phyloP scores from a whole-genome alignment of 2,113 vertebrate genomes.

The Macaca mulatta region DNA sequence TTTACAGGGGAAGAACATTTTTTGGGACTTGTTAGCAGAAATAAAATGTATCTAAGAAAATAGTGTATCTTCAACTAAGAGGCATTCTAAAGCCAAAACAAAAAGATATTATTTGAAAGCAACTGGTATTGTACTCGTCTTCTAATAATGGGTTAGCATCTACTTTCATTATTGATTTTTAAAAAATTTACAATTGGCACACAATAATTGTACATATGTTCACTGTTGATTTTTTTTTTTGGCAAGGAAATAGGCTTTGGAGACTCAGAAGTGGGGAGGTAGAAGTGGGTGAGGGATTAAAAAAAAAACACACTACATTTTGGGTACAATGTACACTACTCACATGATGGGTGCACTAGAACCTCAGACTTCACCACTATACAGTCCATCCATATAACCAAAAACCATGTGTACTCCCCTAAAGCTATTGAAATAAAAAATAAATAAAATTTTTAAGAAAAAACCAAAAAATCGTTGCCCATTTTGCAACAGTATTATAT shows the following conservation, averaged over 20 bases:
- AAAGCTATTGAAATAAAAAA: too few species aligned
- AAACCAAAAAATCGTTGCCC: neutral
- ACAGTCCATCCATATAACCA: too few species aligned
- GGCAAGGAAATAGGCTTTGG: neutral
- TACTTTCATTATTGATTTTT: neutral
- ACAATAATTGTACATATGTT: neutral
- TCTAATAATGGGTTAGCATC: neutral
- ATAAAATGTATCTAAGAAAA: neutral
- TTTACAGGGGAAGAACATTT: neutral
- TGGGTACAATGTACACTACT: too few species aligned
- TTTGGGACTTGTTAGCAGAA: neutral
- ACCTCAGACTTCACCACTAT: too few species aligned
- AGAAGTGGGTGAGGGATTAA: too few species aligned
- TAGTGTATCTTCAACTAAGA: neutral
- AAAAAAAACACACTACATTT: too few species aligned
- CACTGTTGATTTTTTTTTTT: neutral
- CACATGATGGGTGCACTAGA: too few species aligned
- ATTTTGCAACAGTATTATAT: neutral
- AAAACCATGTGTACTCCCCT: too few species aligned
- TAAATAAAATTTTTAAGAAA: neutral
- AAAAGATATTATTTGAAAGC: neutral
- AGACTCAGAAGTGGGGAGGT: too few species aligned
- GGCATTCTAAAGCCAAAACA: neutral
- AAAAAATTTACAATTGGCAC: neutral
- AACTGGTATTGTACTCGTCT: neutral